A percentile compares a stretch with the other conserved stretches of the same genome.
These are phyloP conservation scores for Eucidaris tribuloides DNA, from an alignment of 35 echinoderm and acorn worm genomes.

Conservation along the genomic window DNA sequence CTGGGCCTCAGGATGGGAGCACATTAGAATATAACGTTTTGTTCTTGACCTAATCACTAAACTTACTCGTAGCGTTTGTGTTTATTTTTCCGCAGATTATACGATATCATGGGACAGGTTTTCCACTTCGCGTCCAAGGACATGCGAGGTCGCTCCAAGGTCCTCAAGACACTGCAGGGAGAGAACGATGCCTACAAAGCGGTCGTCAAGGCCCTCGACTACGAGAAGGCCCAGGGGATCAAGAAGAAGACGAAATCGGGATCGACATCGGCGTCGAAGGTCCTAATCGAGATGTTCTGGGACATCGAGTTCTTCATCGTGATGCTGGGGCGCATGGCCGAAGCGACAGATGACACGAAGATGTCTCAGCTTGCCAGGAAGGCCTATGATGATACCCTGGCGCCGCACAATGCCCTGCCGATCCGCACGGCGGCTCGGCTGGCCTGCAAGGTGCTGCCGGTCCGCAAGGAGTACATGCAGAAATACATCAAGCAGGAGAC, in stretches of 20 bases:
- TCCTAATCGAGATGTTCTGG: constrained; percentile 5
- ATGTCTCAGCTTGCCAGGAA: not conserved
- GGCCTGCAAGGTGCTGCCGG: not conserved
- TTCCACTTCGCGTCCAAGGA: constrained; percentile 25
- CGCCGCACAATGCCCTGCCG: not conserved
- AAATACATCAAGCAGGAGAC: constrained; percentile 9
- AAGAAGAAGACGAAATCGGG: constrained; percentile 15
- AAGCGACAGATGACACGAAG: constrained; percentile 3
- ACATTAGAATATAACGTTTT: not conserved
- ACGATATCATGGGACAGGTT: constrained; percentile 12
- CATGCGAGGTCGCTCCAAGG: not conserved
- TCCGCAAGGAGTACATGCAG: not conserved
- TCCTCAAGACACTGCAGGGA: not conserved
- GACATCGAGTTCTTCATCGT: constrained; percentile 7
- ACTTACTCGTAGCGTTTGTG: too few species aligned
- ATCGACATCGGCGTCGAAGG: not conserved
- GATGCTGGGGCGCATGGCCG: not conserved
- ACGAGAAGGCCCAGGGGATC: constrained; percentile 30
- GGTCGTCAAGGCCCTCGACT: constrained; percentile 19
- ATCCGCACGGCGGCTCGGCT: not conserved
- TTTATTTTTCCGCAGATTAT: not conserved
- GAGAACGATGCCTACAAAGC: constrained; percentile 12
- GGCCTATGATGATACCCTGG: not conserved
- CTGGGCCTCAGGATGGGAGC: not conserved
- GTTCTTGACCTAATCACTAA: too few species aligned